These are phyloP conservation scores for Xestia xanthographa DNA, from an alignment of 2,888 invertebrate species.

Conservation along the genomic window DNA sequence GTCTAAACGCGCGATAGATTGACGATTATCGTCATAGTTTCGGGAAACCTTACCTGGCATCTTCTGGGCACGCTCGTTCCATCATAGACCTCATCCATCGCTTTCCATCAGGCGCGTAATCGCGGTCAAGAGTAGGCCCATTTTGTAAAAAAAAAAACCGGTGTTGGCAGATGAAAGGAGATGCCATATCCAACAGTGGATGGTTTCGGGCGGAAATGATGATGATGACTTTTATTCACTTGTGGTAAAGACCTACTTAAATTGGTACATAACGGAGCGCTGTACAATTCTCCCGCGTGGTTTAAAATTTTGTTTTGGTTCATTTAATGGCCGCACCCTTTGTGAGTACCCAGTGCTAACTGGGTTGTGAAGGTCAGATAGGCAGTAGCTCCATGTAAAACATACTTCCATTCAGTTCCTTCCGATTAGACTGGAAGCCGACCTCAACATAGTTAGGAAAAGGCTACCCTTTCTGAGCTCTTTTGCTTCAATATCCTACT, in stretches of 20 bases:
- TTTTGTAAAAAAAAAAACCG: neutral
- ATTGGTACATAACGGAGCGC: neutral
- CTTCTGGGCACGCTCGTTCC: too few species aligned
- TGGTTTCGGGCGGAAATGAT: neutral
- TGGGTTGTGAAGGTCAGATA: neutral
- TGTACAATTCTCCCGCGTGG: neutral
- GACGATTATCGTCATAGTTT: neutral
- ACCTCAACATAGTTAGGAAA: neutral
- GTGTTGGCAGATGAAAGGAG: neutral
- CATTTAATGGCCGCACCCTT: neutral
- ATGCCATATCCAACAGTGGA: neutral
- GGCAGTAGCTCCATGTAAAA: neutral
- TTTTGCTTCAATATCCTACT: neutral
- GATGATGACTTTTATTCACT: neutral
- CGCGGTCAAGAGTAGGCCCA: too few species aligned
- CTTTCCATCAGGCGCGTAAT: too few species aligned
- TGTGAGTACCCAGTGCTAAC: neutral
- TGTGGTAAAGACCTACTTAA: neutral
- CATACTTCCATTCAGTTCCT: neutral
- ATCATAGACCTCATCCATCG: too few species aligned
- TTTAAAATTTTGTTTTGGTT: neutral
- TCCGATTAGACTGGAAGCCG: neutral
- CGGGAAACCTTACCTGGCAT: too few species aligned
- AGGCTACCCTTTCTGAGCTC: neutral
- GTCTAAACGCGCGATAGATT: neutral